phyloP scores from a whole-genome alignment of 23 tunicate species.

The Phallusia fumigata region DNA sequence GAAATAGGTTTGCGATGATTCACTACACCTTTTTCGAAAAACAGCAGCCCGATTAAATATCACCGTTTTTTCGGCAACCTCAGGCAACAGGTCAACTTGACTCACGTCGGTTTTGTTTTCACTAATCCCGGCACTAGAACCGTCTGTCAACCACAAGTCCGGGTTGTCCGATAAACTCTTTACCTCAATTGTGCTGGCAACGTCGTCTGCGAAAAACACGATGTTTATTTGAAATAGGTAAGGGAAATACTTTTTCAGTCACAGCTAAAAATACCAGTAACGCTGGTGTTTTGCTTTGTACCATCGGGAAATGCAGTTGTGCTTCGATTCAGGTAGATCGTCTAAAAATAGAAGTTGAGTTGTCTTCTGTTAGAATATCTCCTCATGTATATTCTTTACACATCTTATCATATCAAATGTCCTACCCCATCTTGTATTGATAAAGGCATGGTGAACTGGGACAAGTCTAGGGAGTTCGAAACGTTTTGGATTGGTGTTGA shows the following conservation, averaged over 20 bases:
- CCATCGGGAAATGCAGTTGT: not conserved
- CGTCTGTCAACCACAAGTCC: not conserved
- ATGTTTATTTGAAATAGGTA: no score
- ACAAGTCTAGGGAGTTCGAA: not conserved
- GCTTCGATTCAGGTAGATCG: not conserved
- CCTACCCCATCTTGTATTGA: not conserved
- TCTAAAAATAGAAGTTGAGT: no score
- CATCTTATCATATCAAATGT: not conserved
- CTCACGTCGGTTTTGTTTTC: not conserved
- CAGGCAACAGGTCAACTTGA: not conserved
- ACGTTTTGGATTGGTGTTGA: not conserved
- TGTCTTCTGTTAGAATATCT: no score
- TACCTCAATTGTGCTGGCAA: not conserved
- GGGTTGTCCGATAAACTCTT: not conserved
- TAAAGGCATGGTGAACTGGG: conserved; percentile 2
- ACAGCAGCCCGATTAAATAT: no score
- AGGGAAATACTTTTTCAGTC: no score
- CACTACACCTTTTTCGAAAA: no score
- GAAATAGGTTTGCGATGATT: no score
- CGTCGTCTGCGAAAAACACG: not conserved
- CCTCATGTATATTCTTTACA: no score
- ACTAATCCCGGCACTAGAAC: not conserved
- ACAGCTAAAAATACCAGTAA: not conserved
- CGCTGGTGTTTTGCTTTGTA: not conserved
- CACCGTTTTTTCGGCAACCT: no score